Evolutionary conservation across 1,140 invertebrate species (phyloP).

Genomic region (Pseudachorutes palmiensis): DNA sequence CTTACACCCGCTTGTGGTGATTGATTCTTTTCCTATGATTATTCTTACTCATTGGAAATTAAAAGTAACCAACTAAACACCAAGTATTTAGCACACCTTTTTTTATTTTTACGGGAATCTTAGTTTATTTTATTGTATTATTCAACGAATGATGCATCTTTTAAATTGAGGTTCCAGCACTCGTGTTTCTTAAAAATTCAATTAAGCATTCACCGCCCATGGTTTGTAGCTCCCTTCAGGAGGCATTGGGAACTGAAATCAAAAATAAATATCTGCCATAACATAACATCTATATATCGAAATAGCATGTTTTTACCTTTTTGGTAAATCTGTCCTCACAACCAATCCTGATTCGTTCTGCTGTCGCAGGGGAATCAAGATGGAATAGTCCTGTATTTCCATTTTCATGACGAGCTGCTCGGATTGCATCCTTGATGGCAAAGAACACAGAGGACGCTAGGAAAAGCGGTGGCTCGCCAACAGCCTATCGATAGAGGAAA

Average conservation of each 20-base stretch:
- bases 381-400: not conserved
- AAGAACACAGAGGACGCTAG: conserved; percentile 77
- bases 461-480: conserved; percentile 91
- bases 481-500: conserved; percentile 55
- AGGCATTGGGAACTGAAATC: conserved; percentile 3
- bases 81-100: not conserved
- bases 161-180: too few species aligned
- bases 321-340: not conserved
- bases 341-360: not conserved
- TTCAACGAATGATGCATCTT: too few species aligned
- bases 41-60: too few species aligned
- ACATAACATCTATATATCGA: not conserved
- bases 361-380: conserved; percentile 7
- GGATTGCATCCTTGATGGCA: conserved; percentile 81
- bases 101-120: not conserved
- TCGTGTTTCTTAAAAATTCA: too few species aligned
- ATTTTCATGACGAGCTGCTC: not conserved
- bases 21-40: too few species aligned
- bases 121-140: not conserved
- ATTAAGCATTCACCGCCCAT: not conserved
- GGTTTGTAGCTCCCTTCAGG: not conserved
- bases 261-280: not conserved
- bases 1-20: too few species aligned
- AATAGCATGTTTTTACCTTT: not conserved
- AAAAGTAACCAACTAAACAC: not conserved